Conservation (phyloP, 1,140 invertebrate species). For the Lepidostoma basale region DNA sequence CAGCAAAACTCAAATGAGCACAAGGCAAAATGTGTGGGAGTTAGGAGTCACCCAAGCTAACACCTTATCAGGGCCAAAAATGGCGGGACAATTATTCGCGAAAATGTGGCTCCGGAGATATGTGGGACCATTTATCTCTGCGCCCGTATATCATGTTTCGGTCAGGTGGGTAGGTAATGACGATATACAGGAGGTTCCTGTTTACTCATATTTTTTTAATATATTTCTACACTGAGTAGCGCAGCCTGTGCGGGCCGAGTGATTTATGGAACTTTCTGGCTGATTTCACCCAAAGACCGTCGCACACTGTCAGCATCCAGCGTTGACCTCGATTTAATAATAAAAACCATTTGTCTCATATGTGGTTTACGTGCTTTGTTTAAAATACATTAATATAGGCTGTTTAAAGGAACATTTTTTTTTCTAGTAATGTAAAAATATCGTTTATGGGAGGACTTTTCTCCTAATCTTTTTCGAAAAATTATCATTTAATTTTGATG, state of each 20-base stretch:
- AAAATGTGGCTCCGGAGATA: too few relatives aligned
- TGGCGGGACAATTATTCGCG: background rate
- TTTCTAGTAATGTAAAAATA: background rate
- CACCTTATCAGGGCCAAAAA: background rate
- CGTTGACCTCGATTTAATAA: background rate
- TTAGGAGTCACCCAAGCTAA: background rate
- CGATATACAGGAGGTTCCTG: background rate
- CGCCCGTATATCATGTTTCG: background rate
- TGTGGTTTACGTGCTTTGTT: background rate
- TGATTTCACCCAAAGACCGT: background rate
- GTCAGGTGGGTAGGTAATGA: background rate
- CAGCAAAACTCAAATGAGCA: background rate
- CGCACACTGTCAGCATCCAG: background rate
- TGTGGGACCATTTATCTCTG: background rate
- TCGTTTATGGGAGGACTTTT: background rate
- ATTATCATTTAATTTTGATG: too few relatives aligned
- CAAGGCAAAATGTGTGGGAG: background rate
- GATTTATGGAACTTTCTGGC: background rate
- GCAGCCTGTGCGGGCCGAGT: background rate
- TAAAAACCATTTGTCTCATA: background rate
- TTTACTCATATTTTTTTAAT: conserved; percentile 17
- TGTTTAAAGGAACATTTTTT: background rate
- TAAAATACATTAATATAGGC: background rate
- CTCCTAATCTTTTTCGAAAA: too few relatives aligned
- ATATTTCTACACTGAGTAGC: background rate